phyloP scores from a whole-genome alignment of 1,140 invertebrate genomes.

The Capitella teleta region DNA sequence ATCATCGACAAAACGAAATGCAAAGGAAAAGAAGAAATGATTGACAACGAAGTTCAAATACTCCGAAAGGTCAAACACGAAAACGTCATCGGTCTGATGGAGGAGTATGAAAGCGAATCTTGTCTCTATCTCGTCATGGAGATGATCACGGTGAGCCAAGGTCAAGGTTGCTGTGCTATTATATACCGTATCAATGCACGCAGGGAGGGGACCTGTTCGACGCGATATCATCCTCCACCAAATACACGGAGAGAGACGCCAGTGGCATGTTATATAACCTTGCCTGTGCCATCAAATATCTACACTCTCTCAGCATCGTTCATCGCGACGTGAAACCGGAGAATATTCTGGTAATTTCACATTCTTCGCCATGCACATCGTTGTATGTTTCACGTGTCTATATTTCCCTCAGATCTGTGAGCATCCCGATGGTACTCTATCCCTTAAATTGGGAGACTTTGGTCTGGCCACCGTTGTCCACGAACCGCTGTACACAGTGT shows the following conservation, averaged over 20 bases:
- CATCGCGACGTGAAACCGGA: slow-evolving; percentile 45
- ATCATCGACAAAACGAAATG: slow-evolving; percentile 86
- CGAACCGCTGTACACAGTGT: slow-evolving; percentile 67
- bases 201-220: slow-evolving; percentile 42
- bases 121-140: slow-evolving; percentile 39
- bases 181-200: no score
- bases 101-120: slow-evolving; percentile 31
- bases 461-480: slow-evolving; percentile 35
- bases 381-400: no score
- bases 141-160: slow-evolving; percentile 32
- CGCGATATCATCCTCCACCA: slow-evolving; percentile 30
- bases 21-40: slow-evolving; percentile 36
- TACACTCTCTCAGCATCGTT: slow-evolving; percentile 39
- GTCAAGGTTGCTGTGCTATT: no score
- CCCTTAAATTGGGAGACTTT: slow-evolving; percentile 44
- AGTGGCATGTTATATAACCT: slow-evolving; percentile 37
- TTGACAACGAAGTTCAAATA: slow-evolving; percentile 40
- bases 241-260: slow-evolving; percentile 39
- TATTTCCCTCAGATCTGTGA: slow-evolving; percentile 32
- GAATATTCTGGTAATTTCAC: slow-evolving; percentile 36
- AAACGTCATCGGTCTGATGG: slow-evolving; percentile 37
- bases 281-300: slow-evolving; percentile 39
- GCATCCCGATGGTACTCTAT: slow-evolving; percentile 39
- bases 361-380: no score
- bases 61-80: slow-evolving; percentile 34